These are phyloP conservation scores for Pimpla rufipes DNA, from an alignment of 2,888 invertebrate species.

Conservation along the genomic window DNA sequence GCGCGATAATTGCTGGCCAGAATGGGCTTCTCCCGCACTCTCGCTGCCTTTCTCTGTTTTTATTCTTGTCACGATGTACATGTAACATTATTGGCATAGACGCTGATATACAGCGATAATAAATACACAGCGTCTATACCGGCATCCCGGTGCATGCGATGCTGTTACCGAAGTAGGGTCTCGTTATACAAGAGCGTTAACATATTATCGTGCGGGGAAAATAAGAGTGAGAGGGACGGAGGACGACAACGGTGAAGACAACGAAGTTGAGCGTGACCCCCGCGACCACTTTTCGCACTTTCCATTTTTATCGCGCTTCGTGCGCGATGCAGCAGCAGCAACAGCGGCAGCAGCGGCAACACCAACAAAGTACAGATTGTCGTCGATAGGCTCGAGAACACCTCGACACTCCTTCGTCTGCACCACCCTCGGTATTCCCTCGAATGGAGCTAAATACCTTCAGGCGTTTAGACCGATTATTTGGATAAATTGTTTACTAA, in stretches of 20 bases:
- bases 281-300: conserved; percentile 48
- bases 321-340: conserved; percentile 24
- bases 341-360: background rate
- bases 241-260: conserved; percentile 6
- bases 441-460: conserved; percentile 14
- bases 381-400: conserved; percentile 41
- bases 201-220: conserved; percentile 24
- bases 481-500: conserved; percentile 21
- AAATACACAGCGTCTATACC: conserved; percentile 5
- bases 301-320: conserved; percentile 51
- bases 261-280: conserved; percentile 44
- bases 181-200: conserved; percentile 52
- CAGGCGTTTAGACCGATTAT: conserved; percentile 20
- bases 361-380: conserved; percentile 30
- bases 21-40: background rate
- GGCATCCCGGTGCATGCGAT: background rate
- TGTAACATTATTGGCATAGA: conserved; percentile 16
- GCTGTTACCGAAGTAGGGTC: conserved; percentile 15
- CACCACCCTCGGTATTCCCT: conserved; percentile 15
- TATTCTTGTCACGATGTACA: conserved; percentile 20
- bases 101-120: conserved; percentile 60
- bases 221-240: conserved; percentile 5
- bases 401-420: conserved; percentile 35
- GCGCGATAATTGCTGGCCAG: conserved; percentile 66
- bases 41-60: background rate